Base-by-base conservation (phyloP, 2,797 vertebrate genomes). In the Melanitta fusca region DNA sequence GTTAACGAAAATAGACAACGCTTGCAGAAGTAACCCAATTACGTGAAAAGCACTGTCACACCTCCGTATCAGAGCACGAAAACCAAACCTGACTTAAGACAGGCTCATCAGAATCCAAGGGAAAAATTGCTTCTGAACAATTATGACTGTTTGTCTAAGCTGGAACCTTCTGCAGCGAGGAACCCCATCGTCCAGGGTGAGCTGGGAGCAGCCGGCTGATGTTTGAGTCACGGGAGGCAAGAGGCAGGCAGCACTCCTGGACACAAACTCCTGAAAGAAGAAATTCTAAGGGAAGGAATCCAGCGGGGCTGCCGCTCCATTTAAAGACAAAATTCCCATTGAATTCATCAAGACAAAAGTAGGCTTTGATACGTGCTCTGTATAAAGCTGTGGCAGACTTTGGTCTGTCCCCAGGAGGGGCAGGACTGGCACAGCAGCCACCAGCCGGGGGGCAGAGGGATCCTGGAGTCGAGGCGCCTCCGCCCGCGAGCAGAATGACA, bases 311-410 rank as follows among this genome's bases (percentile, higher is more conserved):
- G 94, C 71, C 74, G 49, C 89, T 80, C 80, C 69, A 61, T 87
- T 89, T 93, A 92, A 91, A 87, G 94, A 96, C 86, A 93, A 89
- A 96, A 96, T 94, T 95, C 89, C 86, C 91, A 94, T 95, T 97
- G 92, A 95, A 91, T 91, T 83, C 86, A 85, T 62, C 47, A 78
- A 82, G 90, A 95, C 94, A 93, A 92, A 95, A 96, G 90, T 85
- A 83, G 88, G 88, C 96, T 96, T 95, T 94, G 93, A 94, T 87
- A 89, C 49, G 91, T 0, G 2, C 70, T 90, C 62, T 64, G 73
- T 86, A 90, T 30, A 78, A 85, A 94, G 87, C 61, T 84, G 72
- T 90, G 95, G 75, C 82, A 95, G 84, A 79, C 45, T 95, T 80
- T 81, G 66, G 77, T 89, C 86, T 81, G 82, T 69, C 75, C 92